Evolutionary conservation across 2,888 invertebrate species (phyloP).

Genomic region (Rhagium mordax): DNA sequence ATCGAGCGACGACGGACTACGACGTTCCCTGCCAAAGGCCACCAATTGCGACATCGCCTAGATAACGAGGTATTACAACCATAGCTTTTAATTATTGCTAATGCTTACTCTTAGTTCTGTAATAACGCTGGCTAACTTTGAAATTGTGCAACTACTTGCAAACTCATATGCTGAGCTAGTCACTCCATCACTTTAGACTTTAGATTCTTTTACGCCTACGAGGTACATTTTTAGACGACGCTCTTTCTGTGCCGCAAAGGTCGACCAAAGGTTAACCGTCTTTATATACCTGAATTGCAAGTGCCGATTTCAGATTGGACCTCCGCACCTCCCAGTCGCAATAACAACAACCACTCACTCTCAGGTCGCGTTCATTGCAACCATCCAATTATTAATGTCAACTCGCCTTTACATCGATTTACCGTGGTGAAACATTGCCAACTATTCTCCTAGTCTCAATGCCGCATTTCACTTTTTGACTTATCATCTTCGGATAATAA

Average conservation of each 20-base stretch:
- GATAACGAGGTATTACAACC: slow-evolving; percentile 43
- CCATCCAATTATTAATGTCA: not conserved
- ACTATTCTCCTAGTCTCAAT: not conserved
- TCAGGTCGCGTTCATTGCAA: not conserved
- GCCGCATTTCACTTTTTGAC: not conserved
- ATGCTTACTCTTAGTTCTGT: slow-evolving; percentile 2
- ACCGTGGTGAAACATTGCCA: not conserved
- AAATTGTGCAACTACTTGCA: slow-evolving; percentile 20
- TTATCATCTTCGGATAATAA: not conserved
- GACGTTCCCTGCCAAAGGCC: slow-evolving; percentile 42
- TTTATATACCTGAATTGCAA: slow-evolving; percentile 33
- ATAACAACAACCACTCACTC: not conserved
- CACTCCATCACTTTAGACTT: slow-evolving; percentile 5
- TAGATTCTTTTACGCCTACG: slow-evolving; percentile 56
- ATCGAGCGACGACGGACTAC: slow-evolving; percentile 45
- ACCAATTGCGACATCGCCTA: slow-evolving; percentile 50
- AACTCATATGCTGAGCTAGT: slow-evolving; percentile 21
- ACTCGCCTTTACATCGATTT: not conserved
- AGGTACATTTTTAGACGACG: slow-evolving; percentile 55
- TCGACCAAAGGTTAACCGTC: slow-evolving; percentile 54
- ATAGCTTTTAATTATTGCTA: slow-evolving; percentile 44
- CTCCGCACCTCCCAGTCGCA: not conserved
- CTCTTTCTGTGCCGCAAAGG: slow-evolving; percentile 51
- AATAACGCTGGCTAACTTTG: not conserved
- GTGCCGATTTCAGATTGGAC: slow-evolving; percentile 6